These are phyloP conservation scores for Rotaria macrura DNA, from an alignment of 2,888 invertebrate species.

Conservation along the genomic window DNA sequence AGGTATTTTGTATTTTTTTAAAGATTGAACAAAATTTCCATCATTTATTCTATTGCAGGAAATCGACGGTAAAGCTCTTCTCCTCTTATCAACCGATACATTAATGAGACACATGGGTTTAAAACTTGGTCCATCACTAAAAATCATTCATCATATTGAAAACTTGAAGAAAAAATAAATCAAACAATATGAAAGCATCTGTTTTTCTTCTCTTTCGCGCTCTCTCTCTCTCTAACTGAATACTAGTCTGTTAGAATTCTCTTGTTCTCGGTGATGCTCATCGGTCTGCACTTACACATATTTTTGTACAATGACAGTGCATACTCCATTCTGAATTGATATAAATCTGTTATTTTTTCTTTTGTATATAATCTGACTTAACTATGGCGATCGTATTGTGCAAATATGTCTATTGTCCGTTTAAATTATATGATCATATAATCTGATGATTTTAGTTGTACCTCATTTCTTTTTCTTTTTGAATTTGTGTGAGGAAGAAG, in stretches of 20 bases:
- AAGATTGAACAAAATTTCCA: too few species aligned
- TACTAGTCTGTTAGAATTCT: background rate
- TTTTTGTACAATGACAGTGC: background rate
- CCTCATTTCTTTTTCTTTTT: background rate
- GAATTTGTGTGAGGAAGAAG: too few species aligned
- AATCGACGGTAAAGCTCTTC: conserved; percentile 88
- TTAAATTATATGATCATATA: background rate
- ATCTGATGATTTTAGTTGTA: background rate
- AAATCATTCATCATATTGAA: conserved; percentile 84
- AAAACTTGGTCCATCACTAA: conserved; percentile 87
- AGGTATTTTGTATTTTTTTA: background rate
- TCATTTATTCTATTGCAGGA: conserved; percentile 59
- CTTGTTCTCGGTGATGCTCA: background rate
- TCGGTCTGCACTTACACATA: background rate
- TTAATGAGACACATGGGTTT: conserved; percentile 99
- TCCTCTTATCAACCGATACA: conserved; percentile 86
- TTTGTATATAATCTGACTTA: too few species aligned
- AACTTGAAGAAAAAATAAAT: conserved; percentile 54
- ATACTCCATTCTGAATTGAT: background rate
- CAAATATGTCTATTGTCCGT: background rate
- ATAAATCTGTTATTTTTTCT: background rate
- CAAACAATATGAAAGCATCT: too few species aligned
- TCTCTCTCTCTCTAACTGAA: too few species aligned
- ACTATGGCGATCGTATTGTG: too few species aligned
- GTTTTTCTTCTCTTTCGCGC: too few species aligned